Evolutionary conservation across 2,888 invertebrate species (phyloP).

Genomic region (Empis stercorea): DNA sequence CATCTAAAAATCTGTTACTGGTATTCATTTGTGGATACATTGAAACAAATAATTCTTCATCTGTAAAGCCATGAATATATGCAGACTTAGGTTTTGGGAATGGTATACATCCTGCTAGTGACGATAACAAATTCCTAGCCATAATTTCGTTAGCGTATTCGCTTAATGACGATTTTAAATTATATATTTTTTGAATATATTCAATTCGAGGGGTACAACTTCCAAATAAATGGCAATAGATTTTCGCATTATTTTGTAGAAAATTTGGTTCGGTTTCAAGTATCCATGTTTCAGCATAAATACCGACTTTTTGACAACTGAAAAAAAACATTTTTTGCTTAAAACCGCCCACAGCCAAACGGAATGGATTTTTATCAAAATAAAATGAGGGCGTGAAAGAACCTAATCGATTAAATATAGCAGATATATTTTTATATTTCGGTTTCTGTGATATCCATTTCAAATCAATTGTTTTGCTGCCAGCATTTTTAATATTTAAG

Average conservation of each 20-base stretch:
- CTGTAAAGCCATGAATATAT: background rate
- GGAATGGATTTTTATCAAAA: background rate
- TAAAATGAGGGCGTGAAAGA: background rate
- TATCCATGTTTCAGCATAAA: background rate
- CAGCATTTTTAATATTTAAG: background rate
- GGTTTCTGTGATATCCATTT: background rate
- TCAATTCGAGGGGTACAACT: background rate
- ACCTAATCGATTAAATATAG: background rate
- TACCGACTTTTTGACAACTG: background rate
- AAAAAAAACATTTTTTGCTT: background rate
- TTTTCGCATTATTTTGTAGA: background rate
- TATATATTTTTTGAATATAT: background rate
- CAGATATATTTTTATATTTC: background rate
- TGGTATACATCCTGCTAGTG: background rate
- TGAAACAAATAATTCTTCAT: background rate
- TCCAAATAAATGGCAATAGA: background rate
- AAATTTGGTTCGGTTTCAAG: background rate
- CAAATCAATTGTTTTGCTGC: background rate
- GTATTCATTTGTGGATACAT: background rate
- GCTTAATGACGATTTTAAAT: background rate
- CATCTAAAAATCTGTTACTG: background rate
- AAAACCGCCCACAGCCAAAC: background rate
- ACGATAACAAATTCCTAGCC: background rate
- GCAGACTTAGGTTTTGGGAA: no score
- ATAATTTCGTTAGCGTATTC: background rate